Percentiles rank a stretch among this genome's conserved stretches.
Conservation (phyloP, 1,140 invertebrate species). For the Scaptomyza montana region DNA sequence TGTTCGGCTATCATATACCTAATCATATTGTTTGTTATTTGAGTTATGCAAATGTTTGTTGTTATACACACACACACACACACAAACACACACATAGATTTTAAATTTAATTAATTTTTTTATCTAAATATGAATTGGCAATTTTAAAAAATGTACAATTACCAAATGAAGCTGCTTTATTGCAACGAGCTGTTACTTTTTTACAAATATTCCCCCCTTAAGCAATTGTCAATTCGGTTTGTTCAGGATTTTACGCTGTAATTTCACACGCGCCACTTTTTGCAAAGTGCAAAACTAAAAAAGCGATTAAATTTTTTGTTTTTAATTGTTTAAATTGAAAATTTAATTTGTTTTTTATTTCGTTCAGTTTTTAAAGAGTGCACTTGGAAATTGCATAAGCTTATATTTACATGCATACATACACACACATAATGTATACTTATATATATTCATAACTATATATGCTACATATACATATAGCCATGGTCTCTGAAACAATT, state of each 20-base stretch:
- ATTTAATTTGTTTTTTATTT: slow-evolving; percentile 33
- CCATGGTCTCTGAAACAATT: slow-evolving; percentile 80
- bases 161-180: slow-evolving; percentile 34
- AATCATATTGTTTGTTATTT: slow-evolving; percentile 72
- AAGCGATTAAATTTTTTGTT: slow-evolving; percentile 22
- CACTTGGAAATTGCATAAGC: slow-evolving; percentile 32
- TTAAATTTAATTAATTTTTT: slow-evolving; percentile 25
- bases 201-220: slow-evolving; percentile 67
- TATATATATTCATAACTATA: slow-evolving; percentile 56
- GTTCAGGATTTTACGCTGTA: slow-evolving; percentile 63
- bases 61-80: slow-evolving; percentile 49
- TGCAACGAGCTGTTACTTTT: slow-evolving; percentile 21
- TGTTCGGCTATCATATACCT: slow-evolving; percentile 66
- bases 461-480: slow-evolving; percentile 73
- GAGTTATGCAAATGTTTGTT: slow-evolving; percentile 71
- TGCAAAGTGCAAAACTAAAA: no score
- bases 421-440: slow-evolving; percentile 56
- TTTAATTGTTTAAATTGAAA: slow-evolving; percentile 44
- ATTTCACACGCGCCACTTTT: slow-evolving; percentile 46
- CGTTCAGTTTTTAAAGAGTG: no score
- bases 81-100: slow-evolving; percentile 32
- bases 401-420: slow-evolving; percentile 61
- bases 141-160: slow-evolving; percentile 11
- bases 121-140: slow-evolving; percentile 25
- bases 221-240: slow-evolving; percentile 54